Percentiles rank a stretch among this genome's conserved stretches.
These are phyloP conservation scores for Neomicropteryx cornuta DNA, from an alignment of 1,140 invertebrate genomes.

Conservation along the genomic window DNA sequence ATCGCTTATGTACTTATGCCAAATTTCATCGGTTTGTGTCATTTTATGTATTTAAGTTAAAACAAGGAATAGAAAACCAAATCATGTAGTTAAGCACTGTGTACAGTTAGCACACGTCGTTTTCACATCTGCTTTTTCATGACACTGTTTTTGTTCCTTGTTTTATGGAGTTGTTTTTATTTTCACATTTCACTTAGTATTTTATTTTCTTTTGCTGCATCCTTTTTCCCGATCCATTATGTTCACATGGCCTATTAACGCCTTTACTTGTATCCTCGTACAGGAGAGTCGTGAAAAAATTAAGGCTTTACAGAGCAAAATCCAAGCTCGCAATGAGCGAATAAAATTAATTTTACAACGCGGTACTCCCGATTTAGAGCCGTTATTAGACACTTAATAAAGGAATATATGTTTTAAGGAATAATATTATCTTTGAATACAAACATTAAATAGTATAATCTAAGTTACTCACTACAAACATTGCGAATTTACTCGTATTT, in stretches of 20 bases:
- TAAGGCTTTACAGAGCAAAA: constrained; percentile 77
- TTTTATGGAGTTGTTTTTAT: constrained; percentile 20
- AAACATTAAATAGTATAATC: not conserved
- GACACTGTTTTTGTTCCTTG: constrained; percentile 11
- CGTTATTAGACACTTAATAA: constrained; percentile 45
- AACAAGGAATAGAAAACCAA: too few species aligned
- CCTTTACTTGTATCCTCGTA: constrained; percentile 31
- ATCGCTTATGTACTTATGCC: too few species aligned
- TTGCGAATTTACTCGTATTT: not conserved
- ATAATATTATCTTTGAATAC: constrained; percentile 4
- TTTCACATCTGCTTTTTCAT: constrained; percentile 15
- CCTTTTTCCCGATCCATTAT: constrained; percentile 24
- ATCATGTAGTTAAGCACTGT: too few species aligned
- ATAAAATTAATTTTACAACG: constrained; percentile 77
- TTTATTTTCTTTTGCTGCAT: constrained; percentile 53
- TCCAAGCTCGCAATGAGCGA: constrained; percentile 73
- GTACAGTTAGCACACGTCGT: too few species aligned
- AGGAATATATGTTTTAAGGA: constrained; percentile 12
- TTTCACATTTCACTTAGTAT: constrained; percentile 43
- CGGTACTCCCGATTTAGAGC: constrained; percentile 67
- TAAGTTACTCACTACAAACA: not conserved
- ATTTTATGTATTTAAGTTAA: too few species aligned
- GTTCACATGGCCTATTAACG: constrained; percentile 24
- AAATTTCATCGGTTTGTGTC: too few species aligned
- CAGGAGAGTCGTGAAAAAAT: constrained; percentile 77